These are phyloP conservation scores for Drosophila ustulata DNA, from an alignment of 2,888 invertebrate genomes.

Conservation along the genomic window DNA sequence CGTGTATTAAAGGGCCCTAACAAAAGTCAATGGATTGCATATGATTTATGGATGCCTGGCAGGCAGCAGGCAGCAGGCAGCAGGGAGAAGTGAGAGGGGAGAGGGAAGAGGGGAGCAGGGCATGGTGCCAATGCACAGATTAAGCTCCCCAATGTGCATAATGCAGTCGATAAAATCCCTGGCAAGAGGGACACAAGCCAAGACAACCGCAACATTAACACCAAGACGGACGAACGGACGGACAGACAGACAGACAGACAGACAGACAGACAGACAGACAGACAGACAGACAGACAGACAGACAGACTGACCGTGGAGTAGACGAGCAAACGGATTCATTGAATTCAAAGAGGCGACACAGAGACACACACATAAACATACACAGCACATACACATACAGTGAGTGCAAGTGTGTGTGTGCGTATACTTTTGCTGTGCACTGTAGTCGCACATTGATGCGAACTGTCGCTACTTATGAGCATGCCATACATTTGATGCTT, in stretches of 20 bases:
- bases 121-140: slow-evolving; percentile 48
- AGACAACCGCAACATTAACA: slow-evolving; percentile 56
- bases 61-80: no score
- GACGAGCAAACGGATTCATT: slow-evolving; percentile 18
- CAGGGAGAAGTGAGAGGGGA: background rate
- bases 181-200: slow-evolving; percentile 34
- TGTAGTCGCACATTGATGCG: slow-evolving; percentile 17
- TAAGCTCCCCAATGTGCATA: slow-evolving; percentile 56
- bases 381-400: background rate
- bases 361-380: slow-evolving; percentile 4
- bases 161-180: slow-evolving; percentile 59
- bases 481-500: slow-evolving; percentile 65
- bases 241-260: background rate
- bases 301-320: background rate
- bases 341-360: slow-evolving; percentile 21
- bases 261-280: background rate
- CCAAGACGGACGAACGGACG: slow-evolving; percentile 18
- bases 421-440: slow-evolving; percentile 1
- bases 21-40: slow-evolving; percentile 60
- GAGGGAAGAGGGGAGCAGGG: slow-evolving; percentile 3
- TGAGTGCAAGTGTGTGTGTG: no score
- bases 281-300: background rate
- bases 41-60: slow-evolving; percentile 40
- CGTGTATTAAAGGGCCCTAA: slow-evolving; percentile 52
- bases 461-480: slow-evolving; percentile 40